Evolutionary conservation across 2,797 vertebrate genomes (phyloP), one percentile per base, ranked within the genome.

Genomic region (Clarias fuscus): DNA sequence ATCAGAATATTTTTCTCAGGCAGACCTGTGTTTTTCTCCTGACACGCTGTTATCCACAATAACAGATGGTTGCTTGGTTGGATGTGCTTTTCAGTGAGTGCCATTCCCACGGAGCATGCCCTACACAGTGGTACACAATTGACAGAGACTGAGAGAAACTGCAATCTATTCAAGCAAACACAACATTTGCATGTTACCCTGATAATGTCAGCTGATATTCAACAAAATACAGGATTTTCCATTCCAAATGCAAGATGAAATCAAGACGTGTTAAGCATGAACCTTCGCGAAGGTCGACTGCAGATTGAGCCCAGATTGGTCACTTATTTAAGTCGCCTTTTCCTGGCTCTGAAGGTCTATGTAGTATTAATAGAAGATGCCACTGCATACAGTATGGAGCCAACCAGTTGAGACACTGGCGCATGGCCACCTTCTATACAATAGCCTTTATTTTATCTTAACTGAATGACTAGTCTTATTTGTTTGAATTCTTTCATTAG

Each of bases 21-120:
- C 67, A 84, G 85, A 70, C 43, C 70, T 76, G 62, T 85, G 27
- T 80, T 64, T 79, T 61, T 37, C 18, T 78, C 22, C 43, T 78
- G 65, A 88, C 85, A 79, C 67, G 72, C 81, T 87, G 82, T 86
- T 80, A 88, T 87, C 77, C 68, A 27, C 82, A 76, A 82, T 88
- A 75, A 83, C 90, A 90, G 88, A 89, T 88, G 88, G 88, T 83
- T 83, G 87, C 90, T 83, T 88, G 85, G 90, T 75, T 87, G 88
- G 88, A 86, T 84, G 88, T 77, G 62, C 87, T 86, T 87, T 81
- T 85, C 88, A 78, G 85, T 72, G 83, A 89, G 86, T 71, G 76
- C 83, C 83, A 85, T 83, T 85, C 83, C 84, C 83, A 80, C 53
- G 37, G 86, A 84, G 79, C 61, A 81, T 68, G 83, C 84, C 65